A percentile compares a stretch with the other conserved stretches of the same genome.
Evolutionary conservation across 2,888 invertebrate genomes (phyloP).

Genomic region (Colletes collaris): DNA sequence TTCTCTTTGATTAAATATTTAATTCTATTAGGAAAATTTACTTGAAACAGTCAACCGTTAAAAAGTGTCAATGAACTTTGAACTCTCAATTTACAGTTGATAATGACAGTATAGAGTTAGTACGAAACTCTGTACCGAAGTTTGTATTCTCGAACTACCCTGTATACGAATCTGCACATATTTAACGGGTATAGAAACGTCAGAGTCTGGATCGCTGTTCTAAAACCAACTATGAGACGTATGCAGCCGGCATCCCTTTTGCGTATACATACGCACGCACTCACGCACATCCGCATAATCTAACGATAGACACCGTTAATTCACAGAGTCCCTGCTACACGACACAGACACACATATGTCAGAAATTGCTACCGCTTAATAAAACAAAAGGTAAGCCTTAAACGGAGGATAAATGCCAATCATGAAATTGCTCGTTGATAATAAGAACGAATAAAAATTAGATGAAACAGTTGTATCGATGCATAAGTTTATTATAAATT

Average conservation of each 20-base stretch:
- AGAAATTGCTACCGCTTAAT: background rate
- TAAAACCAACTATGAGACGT: slow-evolving; percentile 47
- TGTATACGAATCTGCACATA: background rate
- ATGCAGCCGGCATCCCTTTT: slow-evolving; percentile 26
- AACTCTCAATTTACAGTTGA: no score
- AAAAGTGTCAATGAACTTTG: no score
- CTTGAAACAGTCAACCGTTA: no score
- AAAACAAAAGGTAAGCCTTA: background rate
- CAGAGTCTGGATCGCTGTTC: slow-evolving; percentile 44
- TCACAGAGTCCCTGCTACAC: slow-evolving; percentile 70
- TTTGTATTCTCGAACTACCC: background rate
- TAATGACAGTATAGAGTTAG: no score
- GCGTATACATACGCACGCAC: slow-evolving; percentile 18
- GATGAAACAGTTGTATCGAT: no score
- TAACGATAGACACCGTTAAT: slow-evolving; percentile 69
- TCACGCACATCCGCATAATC: slow-evolving; percentile 9
- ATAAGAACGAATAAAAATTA: no score
- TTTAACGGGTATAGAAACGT: slow-evolving; percentile 4
- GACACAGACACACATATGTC: slow-evolving; percentile 43
- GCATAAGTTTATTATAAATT: no score
- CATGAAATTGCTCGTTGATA: no score
- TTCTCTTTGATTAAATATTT: no score
- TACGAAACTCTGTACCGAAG: no score
- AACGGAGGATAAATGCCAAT: background rate
- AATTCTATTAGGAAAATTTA: no score